Evolutionary conservation across 2,797 vertebrate genomes (phyloP).

Genomic region (Anomalospiza imberbis): DNA sequence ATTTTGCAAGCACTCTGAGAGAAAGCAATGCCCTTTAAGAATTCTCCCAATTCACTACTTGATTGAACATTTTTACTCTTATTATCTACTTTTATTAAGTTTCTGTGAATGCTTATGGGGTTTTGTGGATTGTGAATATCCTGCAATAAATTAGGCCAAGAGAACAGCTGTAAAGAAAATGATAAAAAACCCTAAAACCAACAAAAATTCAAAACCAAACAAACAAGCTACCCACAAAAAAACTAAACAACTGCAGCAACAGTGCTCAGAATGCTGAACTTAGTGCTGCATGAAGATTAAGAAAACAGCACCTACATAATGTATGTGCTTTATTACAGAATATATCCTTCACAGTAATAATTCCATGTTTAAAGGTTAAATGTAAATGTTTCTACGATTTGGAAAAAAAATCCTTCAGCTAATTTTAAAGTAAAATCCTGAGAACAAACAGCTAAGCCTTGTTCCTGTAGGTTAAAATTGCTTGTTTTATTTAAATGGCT

Average conservation of each 20-base stretch:
- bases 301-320: neutral
- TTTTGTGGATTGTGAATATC: neutral
- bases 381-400: neutral
- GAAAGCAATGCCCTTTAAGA: neutral
- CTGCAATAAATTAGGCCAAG: neutral
- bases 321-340: neutral
- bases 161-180: neutral
- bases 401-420: neutral
- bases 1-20: neutral
- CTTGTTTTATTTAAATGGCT: neutral
- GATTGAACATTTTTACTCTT: neutral
- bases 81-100: neutral
- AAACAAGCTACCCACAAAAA: neutral
- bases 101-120: neutral
- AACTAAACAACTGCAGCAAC: neutral
- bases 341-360: neutral
- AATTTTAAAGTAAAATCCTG: neutral
- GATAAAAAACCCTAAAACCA: neutral
- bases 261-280: neutral
- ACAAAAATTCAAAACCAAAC: neutral
- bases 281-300: neutral
- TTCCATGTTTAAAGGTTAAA: neutral
- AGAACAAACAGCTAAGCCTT: neutral
- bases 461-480: neutral
- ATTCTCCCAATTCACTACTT: neutral